Percentiles rank a stretch among this genome's conserved stretches.
phyloP scores from a whole-genome alignment of 1,140 invertebrate genomes.

The Notospermus geniculatus region DNA sequence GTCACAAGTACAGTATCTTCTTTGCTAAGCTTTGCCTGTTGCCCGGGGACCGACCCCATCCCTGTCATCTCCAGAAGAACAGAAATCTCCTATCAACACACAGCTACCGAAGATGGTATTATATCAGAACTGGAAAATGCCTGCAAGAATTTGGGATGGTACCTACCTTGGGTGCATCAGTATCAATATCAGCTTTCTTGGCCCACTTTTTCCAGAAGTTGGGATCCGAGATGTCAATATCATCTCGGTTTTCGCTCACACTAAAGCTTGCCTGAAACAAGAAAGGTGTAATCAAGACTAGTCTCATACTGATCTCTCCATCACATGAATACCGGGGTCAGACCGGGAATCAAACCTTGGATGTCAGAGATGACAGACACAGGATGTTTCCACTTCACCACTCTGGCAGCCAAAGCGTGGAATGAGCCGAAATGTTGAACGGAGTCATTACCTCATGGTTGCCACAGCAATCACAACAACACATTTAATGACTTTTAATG shows the following conservation, averaged over 20 bases:
- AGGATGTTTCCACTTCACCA: no score
- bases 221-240: constrained; percentile 98
- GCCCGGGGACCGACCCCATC: background rate
- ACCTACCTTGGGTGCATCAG: constrained; percentile 59
- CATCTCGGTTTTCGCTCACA: constrained; percentile 85
- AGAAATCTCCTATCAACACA: no score
- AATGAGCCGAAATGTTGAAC: background rate
- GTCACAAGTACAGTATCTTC: no score
- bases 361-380: no score
- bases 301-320: background rate
- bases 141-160: no score
- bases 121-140: no score
- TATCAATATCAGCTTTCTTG: constrained; percentile 97
- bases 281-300: background rate
- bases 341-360: background rate
- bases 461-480: no score
- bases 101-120: background rate
- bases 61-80: no score
- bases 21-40: no score
- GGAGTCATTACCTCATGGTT: constrained; percentile 59
- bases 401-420: background rate
- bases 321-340: no score
- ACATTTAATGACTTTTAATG: no score
- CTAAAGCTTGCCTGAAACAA: constrained; percentile 82
- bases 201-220: constrained; percentile 99